A percentile compares a stretch with the other conserved stretches of the same genome.
phyloP scores from a whole-genome alignment of 2,113 vertebrate genomes.

The Nanorana parkeri region DNA sequence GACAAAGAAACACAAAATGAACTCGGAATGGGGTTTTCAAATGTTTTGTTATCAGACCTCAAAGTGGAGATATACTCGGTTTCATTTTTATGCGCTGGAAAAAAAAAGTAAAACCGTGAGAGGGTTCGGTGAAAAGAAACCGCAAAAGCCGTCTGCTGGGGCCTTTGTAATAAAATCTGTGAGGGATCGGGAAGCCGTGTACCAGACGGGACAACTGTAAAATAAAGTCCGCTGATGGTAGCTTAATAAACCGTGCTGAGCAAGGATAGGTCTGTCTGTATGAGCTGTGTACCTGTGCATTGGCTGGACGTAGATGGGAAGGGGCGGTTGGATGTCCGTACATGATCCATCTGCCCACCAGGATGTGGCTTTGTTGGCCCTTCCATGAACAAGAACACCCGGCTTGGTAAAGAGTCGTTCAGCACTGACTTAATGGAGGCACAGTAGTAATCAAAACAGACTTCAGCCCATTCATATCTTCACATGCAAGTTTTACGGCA shows the following conservation, averaged over 20 bases:
- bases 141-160: not conserved
- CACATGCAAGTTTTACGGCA: too few relatives aligned
- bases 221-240: not conserved
- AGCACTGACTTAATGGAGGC: too few relatives aligned
- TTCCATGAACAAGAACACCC: too few relatives aligned
- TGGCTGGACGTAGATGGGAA: too few relatives aligned
- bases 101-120: not conserved
- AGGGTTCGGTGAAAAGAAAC: not conserved
- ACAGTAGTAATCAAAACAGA: too few relatives aligned
- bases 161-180: not conserved
- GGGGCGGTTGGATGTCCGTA: too few relatives aligned
- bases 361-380: too few relatives aligned
- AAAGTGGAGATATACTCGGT: not conserved
- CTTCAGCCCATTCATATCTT: too few relatives aligned
- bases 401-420: too few relatives aligned
- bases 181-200: not conserved
- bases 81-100: slow-evolving; percentile 2
- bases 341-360: too few relatives aligned
- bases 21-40: not conserved
- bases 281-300: too few relatives aligned
- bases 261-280: slow-evolving; percentile 3
- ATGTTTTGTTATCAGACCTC: not conserved
- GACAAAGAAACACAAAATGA: not conserved
- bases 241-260: slow-evolving; percentile 11
- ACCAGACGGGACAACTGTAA: slow-evolving; percentile 7